Base-by-base conservation (phyloP, 37 sponge, comb jelly and placozoan species). In the Chondrosia reniformis region DNA sequence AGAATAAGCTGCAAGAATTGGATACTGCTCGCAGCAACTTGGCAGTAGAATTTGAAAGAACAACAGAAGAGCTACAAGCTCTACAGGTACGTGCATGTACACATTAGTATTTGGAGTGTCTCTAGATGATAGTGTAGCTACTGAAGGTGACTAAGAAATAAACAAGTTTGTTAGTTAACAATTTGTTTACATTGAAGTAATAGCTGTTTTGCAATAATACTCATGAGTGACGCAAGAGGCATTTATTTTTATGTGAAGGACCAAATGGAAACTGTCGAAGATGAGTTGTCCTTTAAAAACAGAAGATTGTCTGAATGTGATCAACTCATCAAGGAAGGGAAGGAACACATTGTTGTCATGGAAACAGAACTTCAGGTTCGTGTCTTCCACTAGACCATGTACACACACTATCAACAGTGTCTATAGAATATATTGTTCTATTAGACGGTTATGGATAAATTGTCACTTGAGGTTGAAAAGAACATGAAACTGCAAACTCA, bases 221-320 rank as follows among this genome's bases (percentile, higher is more conserved):
- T 49, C 15, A 10, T 49, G 15, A 49, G 15, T 49, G 52, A 49
- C 15, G 52, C 52, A 49, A 15, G 52, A 37, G 21, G 49, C 6
- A n/a, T 79, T 22, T 43, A 38, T 24, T 25, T 42, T 25, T 46
- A 25, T 19, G 40, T 1, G 21, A 30, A 91, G 92, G 84, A 83
- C 84, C 88, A 93, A 67, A 61, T 86, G 49, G 94, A 93, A 64
- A 93, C 92, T 24, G 44, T 85, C 13, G 57, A 80, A 7, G 87
- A 93, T 13, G 94, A 93, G 75, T 25, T 86, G 41, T 77, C 81
- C 24, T 93, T 90, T 74, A 86, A 89, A 34, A 81, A 85, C 17
- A 80, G 87, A 31, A 64, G 64, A 22, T 27, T 81, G 32, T 25
- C 34, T 3, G 85, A 86, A 38, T 56, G 80, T 1, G 88, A 86